phyloP scores from a whole-genome alignment of 2,888 invertebrate genomes.

The Mesochorus sp. region DNA sequence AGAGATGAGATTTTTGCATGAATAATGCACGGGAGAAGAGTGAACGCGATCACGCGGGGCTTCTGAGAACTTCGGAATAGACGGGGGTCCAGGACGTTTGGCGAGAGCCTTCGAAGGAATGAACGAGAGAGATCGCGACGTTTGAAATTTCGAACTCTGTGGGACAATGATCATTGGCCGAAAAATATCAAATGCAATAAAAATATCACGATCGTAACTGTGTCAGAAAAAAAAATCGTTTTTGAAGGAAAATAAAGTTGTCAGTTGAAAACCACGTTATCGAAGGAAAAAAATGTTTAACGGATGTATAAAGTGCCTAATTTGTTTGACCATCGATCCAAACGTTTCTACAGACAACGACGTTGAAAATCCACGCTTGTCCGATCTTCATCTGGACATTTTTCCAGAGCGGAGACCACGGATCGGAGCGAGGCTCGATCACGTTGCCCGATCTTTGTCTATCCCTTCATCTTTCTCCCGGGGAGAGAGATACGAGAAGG shows the following conservation, averaged over 20 bases:
- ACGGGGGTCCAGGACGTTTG: conserved; percentile 40
- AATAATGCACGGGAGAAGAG: conserved; percentile 71
- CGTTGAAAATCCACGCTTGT: not conserved
- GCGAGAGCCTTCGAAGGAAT: conserved; percentile 20
- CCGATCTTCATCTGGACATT: conserved; percentile 32
- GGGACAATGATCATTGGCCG: too few relatives aligned
- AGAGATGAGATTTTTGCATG: conserved; percentile 71
- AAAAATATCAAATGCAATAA: too few relatives aligned
- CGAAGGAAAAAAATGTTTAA: not conserved
- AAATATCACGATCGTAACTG: too few relatives aligned
- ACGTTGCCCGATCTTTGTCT: conserved; percentile 46
- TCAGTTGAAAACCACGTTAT: not conserved
- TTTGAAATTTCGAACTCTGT: too few relatives aligned
- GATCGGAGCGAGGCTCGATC: conserved; percentile 28
- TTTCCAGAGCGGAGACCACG: not conserved
- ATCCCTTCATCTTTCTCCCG: conserved; percentile 29
- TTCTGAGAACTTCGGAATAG: conserved; percentile 71
- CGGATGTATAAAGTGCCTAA: conserved; percentile 18
- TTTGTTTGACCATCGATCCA: conserved; percentile 52
- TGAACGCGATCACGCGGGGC: conserved; percentile 69
- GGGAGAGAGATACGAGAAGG: conserved; percentile 6
- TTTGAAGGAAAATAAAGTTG: conserved; percentile 30
- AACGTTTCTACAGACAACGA: conserved; percentile 8
- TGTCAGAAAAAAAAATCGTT: too few relatives aligned
- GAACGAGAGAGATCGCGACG: too few relatives aligned